Conservation (phyloP, 2,888 invertebrate genomes). For the Alcis repandata region DNA sequence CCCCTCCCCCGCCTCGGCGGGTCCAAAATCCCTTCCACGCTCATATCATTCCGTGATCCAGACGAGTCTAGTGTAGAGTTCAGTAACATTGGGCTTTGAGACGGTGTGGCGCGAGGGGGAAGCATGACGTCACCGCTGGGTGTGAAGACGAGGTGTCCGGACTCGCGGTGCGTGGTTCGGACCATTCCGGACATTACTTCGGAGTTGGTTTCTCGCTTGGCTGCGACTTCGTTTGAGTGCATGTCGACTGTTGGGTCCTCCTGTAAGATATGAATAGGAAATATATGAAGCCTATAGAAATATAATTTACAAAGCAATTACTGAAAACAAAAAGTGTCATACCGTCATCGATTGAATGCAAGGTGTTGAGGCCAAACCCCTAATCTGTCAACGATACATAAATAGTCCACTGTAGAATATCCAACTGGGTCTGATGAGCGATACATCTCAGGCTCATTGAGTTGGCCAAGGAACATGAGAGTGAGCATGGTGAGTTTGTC, state of each 20-base stretch:
- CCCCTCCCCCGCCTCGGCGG: constrained; percentile 80
- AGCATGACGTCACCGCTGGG: constrained; percentile 83
- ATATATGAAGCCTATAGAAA: neutral
- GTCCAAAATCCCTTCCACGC: constrained; percentile 59
- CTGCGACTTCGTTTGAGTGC: constrained; percentile 61
- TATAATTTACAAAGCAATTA: no score
- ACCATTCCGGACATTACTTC: constrained; percentile 84
- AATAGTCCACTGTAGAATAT: no score
- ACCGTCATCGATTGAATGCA: no score
- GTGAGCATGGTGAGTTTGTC: no score
- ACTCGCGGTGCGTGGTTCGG: constrained; percentile 81
- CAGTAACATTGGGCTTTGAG: constrained; percentile 55
- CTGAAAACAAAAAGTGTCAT: no score
- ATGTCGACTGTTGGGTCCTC: constrained; percentile 84
- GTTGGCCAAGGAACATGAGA: no score
- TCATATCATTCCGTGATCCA: constrained; percentile 60
- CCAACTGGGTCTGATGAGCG: no score
- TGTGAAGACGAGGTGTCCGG: constrained; percentile 80
- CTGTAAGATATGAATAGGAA: constrained; percentile 52
- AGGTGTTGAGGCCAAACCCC: no score
- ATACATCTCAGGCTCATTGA: no score
- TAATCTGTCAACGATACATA: no score
- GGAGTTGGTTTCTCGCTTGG: constrained; percentile 74
- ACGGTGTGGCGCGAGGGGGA: constrained; percentile 64
- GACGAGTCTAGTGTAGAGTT: constrained; percentile 58